Percentiles rank a stretch among this genome's conserved stretches.
These are phyloP conservation scores for Haemorhous mexicanus DNA, from an alignment of 2,113 vertebrate species.

Conservation along the genomic window DNA sequence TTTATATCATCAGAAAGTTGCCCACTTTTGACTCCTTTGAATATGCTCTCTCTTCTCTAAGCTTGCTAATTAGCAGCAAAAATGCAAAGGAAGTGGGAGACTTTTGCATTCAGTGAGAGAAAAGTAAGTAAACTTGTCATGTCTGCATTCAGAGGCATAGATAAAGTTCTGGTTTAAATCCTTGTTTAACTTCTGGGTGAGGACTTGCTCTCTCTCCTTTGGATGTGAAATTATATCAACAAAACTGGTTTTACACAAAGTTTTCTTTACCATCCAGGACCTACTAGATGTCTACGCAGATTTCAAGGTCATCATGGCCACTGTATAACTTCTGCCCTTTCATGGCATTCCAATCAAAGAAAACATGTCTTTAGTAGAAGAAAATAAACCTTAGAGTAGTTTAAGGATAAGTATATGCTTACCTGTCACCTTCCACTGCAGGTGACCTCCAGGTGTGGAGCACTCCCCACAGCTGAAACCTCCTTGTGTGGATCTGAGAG, in stretches of 20 bases:
- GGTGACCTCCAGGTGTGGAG: background rate
- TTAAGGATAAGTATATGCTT: background rate
- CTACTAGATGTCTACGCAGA: background rate
- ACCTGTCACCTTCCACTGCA: background rate
- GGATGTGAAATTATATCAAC: background rate
- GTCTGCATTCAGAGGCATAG: background rate
- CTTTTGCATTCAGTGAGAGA: background rate
- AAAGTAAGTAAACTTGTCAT: background rate
- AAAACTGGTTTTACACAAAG: background rate
- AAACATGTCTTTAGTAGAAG: background rate
- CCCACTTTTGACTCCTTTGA: conserved; percentile 19
- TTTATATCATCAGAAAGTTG: conserved; percentile 5
- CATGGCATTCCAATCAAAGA: background rate
- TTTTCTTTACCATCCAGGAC: background rate
- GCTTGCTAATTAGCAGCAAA: conserved; percentile 18
- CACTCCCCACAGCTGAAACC: background rate
- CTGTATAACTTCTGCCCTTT: background rate
- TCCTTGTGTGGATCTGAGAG: background rate
- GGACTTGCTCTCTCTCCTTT: background rate
- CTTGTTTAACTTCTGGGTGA: background rate
- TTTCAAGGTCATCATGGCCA: background rate
- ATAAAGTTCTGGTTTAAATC: background rate
- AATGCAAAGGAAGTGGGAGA: background rate
- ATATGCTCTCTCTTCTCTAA: background rate
- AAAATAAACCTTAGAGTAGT: background rate